These are phyloP conservation scores for Ceriagrion tenellum DNA, from an alignment of 2,888 invertebrate genomes.

Conservation along the genomic window DNA sequence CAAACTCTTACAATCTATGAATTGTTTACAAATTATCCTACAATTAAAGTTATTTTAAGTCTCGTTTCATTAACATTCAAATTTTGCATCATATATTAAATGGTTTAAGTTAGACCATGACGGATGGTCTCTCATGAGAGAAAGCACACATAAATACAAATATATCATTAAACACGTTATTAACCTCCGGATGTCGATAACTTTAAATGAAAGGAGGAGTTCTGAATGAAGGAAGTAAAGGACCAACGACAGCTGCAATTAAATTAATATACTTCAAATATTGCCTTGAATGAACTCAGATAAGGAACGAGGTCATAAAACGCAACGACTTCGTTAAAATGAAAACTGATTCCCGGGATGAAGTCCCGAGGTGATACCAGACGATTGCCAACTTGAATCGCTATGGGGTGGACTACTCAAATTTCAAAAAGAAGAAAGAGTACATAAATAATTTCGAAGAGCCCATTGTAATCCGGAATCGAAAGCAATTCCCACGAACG, in stretches of 20 bases:
- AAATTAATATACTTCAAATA: background rate
- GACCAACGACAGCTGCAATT: background rate
- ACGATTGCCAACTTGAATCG: background rate
- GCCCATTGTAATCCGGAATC: slow-evolving; percentile 38
- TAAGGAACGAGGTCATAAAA: background rate
- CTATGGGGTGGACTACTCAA: background rate
- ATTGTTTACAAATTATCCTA: too few relatives aligned
- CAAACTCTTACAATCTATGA: too few relatives aligned
- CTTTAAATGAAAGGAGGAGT: background rate
- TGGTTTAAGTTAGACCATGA: too few relatives aligned
- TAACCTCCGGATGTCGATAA: too few relatives aligned
- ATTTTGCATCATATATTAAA: too few relatives aligned
- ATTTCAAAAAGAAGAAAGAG: background rate
- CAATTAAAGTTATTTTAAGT: too few relatives aligned
- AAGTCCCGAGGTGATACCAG: background rate
- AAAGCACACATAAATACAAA: too few relatives aligned
- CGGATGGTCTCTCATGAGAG: too few relatives aligned
- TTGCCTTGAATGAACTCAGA: background rate
- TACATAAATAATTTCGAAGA: slow-evolving; percentile 25
- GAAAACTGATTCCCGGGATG: background rate
- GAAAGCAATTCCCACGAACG: slow-evolving; percentile 48
- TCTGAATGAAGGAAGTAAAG: background rate
- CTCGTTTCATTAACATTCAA: too few relatives aligned
- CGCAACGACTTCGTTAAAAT: background rate
- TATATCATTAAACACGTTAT: too few relatives aligned